These are phyloP conservation scores for Melangyna quadrimaculata DNA, from an alignment of 2,888 invertebrate species.

Conservation along the genomic window DNA sequence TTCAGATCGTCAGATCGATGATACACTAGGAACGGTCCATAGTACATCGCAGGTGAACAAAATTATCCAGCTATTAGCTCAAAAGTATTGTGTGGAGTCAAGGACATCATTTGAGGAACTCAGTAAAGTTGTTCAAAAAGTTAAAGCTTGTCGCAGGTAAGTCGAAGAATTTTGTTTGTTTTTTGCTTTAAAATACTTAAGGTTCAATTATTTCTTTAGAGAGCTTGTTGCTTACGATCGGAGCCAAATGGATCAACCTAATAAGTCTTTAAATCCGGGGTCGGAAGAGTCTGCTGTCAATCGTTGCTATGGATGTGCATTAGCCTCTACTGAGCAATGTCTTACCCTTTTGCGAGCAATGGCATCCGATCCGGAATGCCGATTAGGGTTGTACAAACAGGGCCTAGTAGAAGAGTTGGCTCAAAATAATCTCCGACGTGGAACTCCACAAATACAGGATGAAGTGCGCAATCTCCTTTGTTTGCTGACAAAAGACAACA, in stretches of 20 bases:
- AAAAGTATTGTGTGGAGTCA: slow-evolving; percentile 97
- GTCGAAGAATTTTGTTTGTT: slow-evolving; percentile 14
- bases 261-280: slow-evolving; percentile 73
- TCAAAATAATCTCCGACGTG: slow-evolving; percentile 93
- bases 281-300: slow-evolving; percentile 81
- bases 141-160: slow-evolving; percentile 91
- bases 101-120: slow-evolving; percentile 97
- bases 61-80: slow-evolving; percentile 95
- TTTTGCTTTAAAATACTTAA: neutral
- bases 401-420: slow-evolving; percentile 94
- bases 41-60: slow-evolving; percentile 89
- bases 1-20: slow-evolving; percentile 83
- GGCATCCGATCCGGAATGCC: slow-evolving; percentile 89
- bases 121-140: slow-evolving; percentile 93
- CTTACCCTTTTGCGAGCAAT: slow-evolving; percentile 94
- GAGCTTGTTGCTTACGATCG: slow-evolving; percentile 96
- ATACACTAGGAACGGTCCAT: slow-evolving; percentile 82
- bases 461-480: slow-evolving; percentile 95
- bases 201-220: slow-evolving; percentile 78
- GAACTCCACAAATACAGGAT: slow-evolving; percentile 91
- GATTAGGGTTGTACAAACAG: slow-evolving; percentile 89
- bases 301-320: slow-evolving; percentile 93
- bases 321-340: slow-evolving; percentile 96
- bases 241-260: slow-evolving; percentile 85
- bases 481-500: slow-evolving; percentile 93